Base-by-base conservation (phyloP, 1,140 invertebrate species). In the Nephila pilipes region DNA sequence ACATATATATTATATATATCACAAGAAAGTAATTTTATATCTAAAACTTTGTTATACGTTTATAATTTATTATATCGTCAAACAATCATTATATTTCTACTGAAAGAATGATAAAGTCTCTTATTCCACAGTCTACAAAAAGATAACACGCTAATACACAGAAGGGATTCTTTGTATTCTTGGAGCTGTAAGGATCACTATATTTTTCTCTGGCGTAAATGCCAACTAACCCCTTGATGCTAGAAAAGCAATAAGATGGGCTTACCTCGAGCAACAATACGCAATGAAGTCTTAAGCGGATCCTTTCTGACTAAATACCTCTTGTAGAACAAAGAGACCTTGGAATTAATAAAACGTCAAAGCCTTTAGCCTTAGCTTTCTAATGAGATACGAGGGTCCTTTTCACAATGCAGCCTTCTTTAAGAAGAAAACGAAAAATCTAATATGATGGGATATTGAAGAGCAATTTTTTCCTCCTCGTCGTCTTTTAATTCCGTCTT, bases 331-430 rank as follows among this genome's bases (percentile, higher is more conserved):
- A 87, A 87, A 87, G 36, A 36, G 36, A 14, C n/a, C 12, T n/a
- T 12, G 85, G 85, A 87, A 87, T 87, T 87, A 87, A 87, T 87
- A 87, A 87, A 87, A 87, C 85, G 58, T 46, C 85, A 54, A 87
- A 65, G 36, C 85, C 65, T 32, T 87, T 58, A 32, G 60, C 85
- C 57, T 10, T 87, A 20, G 55, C 18, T 87, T 85, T 87, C 58
- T 87, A 87, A 87, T 87, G 85, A 60, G 85, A 65, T 87, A 87
- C 85, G 58, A 60, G 20, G 85, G 57, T 54, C 85, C 58, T 65
- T 38, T 58, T 32, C 22, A 81, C 85, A 69, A 87, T 65, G 36
- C 85, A 25, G 38, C 58, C 10, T 18, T 4, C 32, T 32, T n/a
- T 20, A 12, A n/a, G 38, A 87, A 87, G 32, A 63, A 63, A 87